Percentiles rank a stretch among this genome's conserved stretches.
These are phyloP conservation scores for Athetis lepigone DNA, from an alignment of 2,888 invertebrate genomes.

Conservation along the genomic window DNA sequence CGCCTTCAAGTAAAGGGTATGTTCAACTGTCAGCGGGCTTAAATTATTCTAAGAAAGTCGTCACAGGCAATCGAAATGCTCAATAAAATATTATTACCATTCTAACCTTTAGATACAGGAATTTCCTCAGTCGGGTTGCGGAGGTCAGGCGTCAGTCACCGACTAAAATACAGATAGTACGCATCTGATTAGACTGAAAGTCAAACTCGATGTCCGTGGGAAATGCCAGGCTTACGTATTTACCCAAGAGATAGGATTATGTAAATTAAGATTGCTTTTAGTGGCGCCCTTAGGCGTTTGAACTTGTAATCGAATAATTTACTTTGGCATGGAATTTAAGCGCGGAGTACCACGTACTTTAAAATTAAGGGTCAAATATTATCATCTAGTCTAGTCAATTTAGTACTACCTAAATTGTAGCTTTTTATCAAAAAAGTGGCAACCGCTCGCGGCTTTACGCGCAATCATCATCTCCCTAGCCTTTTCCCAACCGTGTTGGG, in stretches of 20 bases:
- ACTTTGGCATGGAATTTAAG: not conserved
- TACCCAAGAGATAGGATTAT: constrained; percentile 30
- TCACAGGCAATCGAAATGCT: constrained; percentile 40
- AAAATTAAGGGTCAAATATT: not conserved
- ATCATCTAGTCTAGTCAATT: no score
- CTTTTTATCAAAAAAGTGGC: no score
- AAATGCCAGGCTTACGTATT: constrained; percentile 26
- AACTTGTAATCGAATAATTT: constrained; percentile 14
- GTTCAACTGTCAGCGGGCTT: constrained; percentile 15
- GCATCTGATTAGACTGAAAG: constrained; percentile 37
- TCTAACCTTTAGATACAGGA: constrained; percentile 47
- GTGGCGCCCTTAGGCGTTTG: constrained; percentile 1
- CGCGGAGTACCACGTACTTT: no score
- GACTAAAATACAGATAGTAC: constrained; percentile 47
- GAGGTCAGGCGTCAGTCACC: constrained; percentile 45
- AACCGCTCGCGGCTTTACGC: no score
- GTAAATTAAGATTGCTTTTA: constrained; percentile 29
- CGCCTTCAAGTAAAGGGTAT: not conserved
- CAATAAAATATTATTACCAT: constrained; percentile 45
- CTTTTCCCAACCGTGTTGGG: no score
- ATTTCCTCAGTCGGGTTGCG: constrained; percentile 27
- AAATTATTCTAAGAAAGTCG: constrained; percentile 52
- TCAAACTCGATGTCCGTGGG: constrained; percentile 34
- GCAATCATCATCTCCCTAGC: no score
- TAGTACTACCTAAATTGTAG: no score